Percentiles rank a stretch among this genome's conserved stretches.
These are phyloP conservation scores for Chondrilla cf. caribensis DNA, from an alignment of 37 sponge, comb jelly and placozoan species.

Conservation along the genomic window DNA sequence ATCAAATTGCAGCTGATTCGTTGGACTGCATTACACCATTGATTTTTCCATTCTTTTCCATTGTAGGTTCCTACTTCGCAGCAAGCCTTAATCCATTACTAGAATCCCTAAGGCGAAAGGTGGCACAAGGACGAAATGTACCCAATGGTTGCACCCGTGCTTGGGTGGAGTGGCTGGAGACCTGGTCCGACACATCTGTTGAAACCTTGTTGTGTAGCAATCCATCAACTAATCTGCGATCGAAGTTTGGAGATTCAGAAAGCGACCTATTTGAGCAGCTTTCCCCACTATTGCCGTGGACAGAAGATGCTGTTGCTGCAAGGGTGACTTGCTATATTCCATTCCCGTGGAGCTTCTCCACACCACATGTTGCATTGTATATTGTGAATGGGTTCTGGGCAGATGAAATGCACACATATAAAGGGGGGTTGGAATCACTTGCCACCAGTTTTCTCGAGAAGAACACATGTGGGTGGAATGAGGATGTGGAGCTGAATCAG, in stretches of 20 bases:
- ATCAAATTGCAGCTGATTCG: too few species aligned
- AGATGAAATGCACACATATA: constrained; percentile 39
- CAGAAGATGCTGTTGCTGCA: constrained; percentile 46
- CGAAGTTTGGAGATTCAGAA: not conserved
- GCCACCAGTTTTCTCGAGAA: constrained; percentile 33
- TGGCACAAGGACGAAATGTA: not conserved
- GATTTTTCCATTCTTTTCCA: not conserved
- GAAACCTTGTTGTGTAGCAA: constrained; percentile 12
- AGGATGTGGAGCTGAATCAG: not conserved
- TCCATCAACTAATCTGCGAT: not conserved
- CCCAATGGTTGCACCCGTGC: not conserved
- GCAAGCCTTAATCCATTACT: not conserved
- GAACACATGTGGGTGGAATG: not conserved
- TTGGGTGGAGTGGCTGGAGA: constrained; percentile 32
- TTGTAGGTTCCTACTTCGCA: constrained; percentile 25
- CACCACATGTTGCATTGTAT: constrained; percentile 25
- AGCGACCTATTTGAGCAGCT: not conserved
- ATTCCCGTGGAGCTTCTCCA: constrained; percentile 10
- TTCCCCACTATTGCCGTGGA: constrained; percentile 47
- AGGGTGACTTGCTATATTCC: constrained; percentile 22
- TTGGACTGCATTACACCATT: too few species aligned
- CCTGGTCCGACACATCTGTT: constrained; percentile 24
- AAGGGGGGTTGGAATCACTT: constrained; percentile 38
- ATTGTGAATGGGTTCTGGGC: constrained; percentile 41
- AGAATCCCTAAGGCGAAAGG: not conserved